These are phyloP conservation scores for Serinus canaria DNA, from an alignment of 2,113 vertebrate species.

Conservation along the genomic window DNA sequence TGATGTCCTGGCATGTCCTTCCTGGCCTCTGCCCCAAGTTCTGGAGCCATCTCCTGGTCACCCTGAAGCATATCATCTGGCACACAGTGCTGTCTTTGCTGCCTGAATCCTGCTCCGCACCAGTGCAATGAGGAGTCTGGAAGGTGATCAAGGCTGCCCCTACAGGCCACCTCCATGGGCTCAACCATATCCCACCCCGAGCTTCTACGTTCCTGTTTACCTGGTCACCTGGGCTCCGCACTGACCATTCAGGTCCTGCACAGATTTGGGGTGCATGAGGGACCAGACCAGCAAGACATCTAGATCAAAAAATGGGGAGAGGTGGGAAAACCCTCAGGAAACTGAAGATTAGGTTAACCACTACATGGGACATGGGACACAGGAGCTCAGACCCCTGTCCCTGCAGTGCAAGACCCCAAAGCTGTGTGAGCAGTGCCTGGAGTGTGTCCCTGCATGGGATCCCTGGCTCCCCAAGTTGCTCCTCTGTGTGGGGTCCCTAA, in stretches of 20 bases:
- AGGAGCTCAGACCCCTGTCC: neutral
- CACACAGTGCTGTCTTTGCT: neutral
- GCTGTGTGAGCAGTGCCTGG: neutral
- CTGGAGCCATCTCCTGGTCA: neutral
- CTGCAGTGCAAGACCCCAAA: neutral
- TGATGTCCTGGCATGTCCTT: neutral
- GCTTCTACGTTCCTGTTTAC: neutral
- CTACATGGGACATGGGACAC: neutral
- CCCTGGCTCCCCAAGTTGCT: rapidly evolving
- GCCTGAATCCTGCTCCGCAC: neutral
- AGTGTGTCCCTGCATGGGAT: neutral
- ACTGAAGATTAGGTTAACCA: neutral
- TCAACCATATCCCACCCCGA: neutral
- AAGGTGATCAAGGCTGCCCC: neutral
- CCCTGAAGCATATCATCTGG: neutral
- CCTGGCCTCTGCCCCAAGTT: neutral
- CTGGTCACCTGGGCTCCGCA: neutral
- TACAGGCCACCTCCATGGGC: neutral
- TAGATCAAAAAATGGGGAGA: neutral
- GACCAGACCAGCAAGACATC: neutral
- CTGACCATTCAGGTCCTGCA: neutral
- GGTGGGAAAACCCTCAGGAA: neutral
- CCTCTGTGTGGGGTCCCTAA: neutral
- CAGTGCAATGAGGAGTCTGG: neutral
- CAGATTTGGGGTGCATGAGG: neutral